Conservation (phyloP, 2,888 invertebrate genomes). For the Lochmaea crataegi region DNA sequence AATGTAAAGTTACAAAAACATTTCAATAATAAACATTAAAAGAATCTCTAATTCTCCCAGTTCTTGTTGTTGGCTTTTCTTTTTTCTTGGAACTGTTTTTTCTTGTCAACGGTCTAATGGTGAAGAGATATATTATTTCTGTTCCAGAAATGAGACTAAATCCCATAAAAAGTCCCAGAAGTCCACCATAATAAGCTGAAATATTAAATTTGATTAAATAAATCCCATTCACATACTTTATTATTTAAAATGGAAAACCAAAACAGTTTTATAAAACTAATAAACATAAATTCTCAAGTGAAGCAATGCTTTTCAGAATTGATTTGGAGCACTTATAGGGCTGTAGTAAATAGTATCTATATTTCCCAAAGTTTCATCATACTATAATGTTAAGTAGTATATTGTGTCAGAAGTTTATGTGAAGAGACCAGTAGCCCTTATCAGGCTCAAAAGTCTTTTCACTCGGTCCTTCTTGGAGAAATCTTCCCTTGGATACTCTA, state of each 20-base stretch:
- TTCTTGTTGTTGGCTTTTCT: neutral
- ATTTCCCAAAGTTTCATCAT: too few species aligned
- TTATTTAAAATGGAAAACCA: neutral
- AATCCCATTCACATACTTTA: neutral
- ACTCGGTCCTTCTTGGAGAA: too few species aligned
- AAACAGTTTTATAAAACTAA: neutral
- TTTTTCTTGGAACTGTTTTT: neutral
- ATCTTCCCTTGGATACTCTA: too few species aligned
- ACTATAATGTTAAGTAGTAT: too few species aligned
- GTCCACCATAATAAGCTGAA: conserved; percentile 78
- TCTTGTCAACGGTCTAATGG: conserved; percentile 48
- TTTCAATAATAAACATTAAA: neutral
- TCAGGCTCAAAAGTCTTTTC: too few species aligned
- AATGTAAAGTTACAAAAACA: neutral
- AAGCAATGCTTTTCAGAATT: too few species aligned
- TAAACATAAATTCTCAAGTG: too few species aligned
- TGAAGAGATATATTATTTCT: conserved; percentile 74
- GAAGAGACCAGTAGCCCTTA: too few species aligned
- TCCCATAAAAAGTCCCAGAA: conserved; percentile 76
- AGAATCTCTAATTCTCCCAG: neutral
- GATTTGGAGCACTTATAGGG: too few species aligned
- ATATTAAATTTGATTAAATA: neutral
- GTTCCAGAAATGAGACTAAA: conserved; percentile 77
- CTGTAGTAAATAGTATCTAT: too few species aligned
- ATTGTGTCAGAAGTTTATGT: too few species aligned